Evolutionary conservation across 2,797 vertebrate genomes (phyloP).

Genomic region (Neopelma chrysocephalum): DNA sequence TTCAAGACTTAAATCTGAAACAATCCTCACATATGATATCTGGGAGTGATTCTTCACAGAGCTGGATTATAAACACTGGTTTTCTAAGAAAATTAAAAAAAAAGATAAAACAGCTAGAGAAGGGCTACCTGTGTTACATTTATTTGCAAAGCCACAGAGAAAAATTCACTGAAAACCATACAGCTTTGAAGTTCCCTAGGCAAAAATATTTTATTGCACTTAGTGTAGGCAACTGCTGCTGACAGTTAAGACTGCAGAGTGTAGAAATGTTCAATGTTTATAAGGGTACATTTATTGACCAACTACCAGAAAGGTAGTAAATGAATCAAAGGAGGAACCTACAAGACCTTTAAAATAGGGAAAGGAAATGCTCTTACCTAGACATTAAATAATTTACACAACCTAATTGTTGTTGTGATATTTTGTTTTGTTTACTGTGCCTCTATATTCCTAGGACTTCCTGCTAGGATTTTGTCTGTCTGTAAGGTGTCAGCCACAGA

Average conservation of each 20-base stretch:
- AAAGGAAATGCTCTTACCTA: background rate
- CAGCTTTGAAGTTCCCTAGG: background rate
- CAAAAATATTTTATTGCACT: background rate
- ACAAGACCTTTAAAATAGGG: background rate
- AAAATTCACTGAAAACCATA: background rate
- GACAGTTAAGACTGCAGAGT: background rate
- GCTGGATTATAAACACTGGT: background rate
- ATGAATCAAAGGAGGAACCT: background rate
- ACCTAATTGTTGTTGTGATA: background rate
- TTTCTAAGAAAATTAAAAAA: background rate
- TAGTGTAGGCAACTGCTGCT: background rate
- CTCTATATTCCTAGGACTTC: background rate
- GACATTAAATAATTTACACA: background rate
- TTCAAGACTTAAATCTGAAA: background rate
- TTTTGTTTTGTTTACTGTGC: background rate
- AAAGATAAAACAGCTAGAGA: background rate
- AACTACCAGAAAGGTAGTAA: background rate
- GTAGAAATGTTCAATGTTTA: background rate
- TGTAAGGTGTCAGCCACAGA: background rate
- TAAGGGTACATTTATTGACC: background rate
- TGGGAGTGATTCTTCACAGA: background rate
- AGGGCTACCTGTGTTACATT: background rate
- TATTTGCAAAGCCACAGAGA: background rate
- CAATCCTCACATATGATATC: background rate
- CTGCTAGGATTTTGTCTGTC: background rate